Evolutionary conservation across 2,888 invertebrate genomes (phyloP).

Genomic region (Acholoe squamosa): DNA sequence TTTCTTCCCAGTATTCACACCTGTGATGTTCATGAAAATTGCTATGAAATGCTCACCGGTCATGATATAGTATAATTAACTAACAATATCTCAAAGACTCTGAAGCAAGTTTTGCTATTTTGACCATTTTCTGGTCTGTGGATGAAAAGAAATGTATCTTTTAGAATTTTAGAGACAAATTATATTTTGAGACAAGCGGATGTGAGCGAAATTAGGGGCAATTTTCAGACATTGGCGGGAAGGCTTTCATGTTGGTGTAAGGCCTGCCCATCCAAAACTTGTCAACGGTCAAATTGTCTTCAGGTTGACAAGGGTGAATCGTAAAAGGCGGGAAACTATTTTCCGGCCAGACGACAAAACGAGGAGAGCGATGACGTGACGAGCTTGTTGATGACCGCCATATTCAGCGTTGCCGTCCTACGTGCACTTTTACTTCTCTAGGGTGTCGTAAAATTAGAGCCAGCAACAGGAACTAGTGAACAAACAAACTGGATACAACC

Average conservation of each 20-base stretch:
- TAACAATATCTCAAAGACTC: no score
- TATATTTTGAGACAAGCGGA: background rate
- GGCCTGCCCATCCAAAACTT: background rate
- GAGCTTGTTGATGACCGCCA: background rate
- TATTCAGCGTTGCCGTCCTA: background rate
- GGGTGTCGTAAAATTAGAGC: no score
- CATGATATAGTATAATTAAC: no score
- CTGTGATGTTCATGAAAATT: no score
- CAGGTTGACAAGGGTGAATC: background rate
- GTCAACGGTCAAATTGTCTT: slow-evolving; percentile 1
- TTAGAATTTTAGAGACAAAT: background rate
- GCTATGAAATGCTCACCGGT: no score
- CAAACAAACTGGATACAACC: no score
- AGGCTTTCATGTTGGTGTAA: background rate
- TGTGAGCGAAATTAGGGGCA: background rate
- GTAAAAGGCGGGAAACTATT: slow-evolving; percentile 8
- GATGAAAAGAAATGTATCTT: no score
- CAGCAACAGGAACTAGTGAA: no score
- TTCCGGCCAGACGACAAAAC: background rate
- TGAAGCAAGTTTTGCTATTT: no score
- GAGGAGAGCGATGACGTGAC: slow-evolving; percentile 14
- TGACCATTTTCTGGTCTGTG: no score
- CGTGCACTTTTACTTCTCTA: no score
- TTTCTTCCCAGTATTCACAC: no score
- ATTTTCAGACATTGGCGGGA: background rate